Evolutionary conservation across 2,888 invertebrate species (phyloP).

Genomic region (Artemia sinica): DNA sequence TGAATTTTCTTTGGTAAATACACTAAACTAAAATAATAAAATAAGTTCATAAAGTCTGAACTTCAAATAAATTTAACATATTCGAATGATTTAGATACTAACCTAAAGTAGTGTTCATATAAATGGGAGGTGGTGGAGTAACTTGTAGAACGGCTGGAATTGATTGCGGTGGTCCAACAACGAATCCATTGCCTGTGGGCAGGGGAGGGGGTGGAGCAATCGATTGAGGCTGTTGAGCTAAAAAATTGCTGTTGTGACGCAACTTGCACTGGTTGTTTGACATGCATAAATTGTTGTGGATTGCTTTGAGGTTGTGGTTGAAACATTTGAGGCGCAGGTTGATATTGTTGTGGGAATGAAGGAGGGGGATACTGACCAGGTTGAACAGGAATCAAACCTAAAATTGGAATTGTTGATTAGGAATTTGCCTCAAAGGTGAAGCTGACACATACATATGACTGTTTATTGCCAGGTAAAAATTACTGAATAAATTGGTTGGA

Average conservation of each 20-base stretch:
- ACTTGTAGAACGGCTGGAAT: constrained; percentile 9
- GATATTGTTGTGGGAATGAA: constrained; percentile 14
- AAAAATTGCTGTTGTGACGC: constrained; percentile 16
- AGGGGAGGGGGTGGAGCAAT: constrained; percentile 27
- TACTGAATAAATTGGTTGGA: too few species aligned
- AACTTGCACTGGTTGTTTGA: constrained; percentile 18
- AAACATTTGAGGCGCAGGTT: constrained; percentile 14
- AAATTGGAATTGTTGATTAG: constrained; percentile 14
- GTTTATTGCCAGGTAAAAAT: too few species aligned
- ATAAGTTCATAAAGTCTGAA: too few species aligned
- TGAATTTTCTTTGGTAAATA: too few species aligned
- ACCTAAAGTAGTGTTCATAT: neutral
- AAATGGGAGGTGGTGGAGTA: constrained; percentile 14
- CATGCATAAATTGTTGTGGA: constrained; percentile 18
- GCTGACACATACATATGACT: too few species aligned
- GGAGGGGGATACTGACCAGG: constrained; percentile 14
- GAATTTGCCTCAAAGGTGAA: too few species aligned
- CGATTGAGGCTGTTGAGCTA: constrained; percentile 27
- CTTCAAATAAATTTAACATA: too few species aligned
- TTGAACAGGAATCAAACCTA: constrained; percentile 15
- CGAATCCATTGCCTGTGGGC: constrained; percentile 24
- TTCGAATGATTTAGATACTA: neutral
- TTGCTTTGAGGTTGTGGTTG: constrained; percentile 14
- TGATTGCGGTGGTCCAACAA: constrained; percentile 22
- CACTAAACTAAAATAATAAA: too few species aligned